Percentiles rank a stretch among this genome's conserved stretches.
Evolutionary conservation across 2,113 vertebrate genomes (phyloP).

Genomic region (Lonchura striata): DNA sequence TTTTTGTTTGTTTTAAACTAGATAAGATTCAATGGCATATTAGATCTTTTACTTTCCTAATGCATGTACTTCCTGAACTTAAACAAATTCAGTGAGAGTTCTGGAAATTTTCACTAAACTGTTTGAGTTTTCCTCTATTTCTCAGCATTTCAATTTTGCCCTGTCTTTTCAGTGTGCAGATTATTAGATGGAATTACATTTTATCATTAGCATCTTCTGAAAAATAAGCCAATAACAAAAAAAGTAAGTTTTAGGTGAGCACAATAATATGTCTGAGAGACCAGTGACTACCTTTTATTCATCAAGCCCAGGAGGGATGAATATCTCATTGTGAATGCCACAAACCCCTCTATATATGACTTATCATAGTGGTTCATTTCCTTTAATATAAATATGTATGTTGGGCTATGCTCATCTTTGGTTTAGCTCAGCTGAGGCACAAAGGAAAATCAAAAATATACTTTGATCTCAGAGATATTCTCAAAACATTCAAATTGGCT

Average conservation of each 20-base stretch:
- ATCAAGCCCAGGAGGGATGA: neutral
- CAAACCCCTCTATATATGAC: neutral
- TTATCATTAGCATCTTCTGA: neutral
- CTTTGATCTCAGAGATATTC: neutral
- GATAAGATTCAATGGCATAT: neutral
- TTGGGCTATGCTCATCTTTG: neutral
- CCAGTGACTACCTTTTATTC: neutral
- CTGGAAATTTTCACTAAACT: neutral
- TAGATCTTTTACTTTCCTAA: neutral
- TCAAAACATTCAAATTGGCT: neutral
- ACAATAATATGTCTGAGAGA: neutral
- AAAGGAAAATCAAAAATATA: neutral
- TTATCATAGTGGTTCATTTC: neutral
- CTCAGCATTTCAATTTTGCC: neutral
- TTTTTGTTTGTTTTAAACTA: neutral
- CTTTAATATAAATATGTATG: neutral
- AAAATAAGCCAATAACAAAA: neutral
- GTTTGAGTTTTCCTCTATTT: neutral
- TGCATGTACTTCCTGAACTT: neutral
- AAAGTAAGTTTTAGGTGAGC: neutral
- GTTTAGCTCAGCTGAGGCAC: neutral
- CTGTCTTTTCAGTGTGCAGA: neutral
- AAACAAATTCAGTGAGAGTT: neutral
- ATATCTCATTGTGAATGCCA: neutral
- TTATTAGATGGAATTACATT: neutral